Base-by-base conservation (phyloP, 2,113 vertebrate genomes). In the Pycnonotus jocosus region DNA sequence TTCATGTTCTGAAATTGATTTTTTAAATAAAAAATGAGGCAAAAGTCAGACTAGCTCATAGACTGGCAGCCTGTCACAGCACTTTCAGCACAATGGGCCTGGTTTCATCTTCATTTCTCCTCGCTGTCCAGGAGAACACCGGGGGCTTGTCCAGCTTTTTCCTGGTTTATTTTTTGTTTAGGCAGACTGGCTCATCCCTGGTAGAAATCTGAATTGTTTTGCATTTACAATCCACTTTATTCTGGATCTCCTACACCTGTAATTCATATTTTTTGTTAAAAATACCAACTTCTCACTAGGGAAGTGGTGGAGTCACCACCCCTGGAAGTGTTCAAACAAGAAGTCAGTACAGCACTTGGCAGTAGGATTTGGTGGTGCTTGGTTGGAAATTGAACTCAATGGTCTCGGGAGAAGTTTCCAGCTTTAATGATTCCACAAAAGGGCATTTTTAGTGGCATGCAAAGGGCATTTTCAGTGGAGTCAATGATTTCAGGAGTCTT, bases 11-110 rank as follows among this genome's bases (percentile, higher is more conserved):
- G 64, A 78, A 94, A 92, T 81, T 1, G 20, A 95, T 93, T 88
- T 89, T 90, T 81, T 86, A 33, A 88, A 57, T 77, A 79, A 88
- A 90, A 95, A 81, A 92, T 86, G 70, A 96, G 64, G 76, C 60
- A 81, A 47, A 60, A 93, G 56, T 71, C 93, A 86, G 71, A 27
- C 35, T 31, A 18, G 60, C 79, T 95, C 56, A 12, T 5, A 28
- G 87, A 73, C 91, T 77, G 84, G 70, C 79, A 74, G 9, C 56
- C 64, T 83, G 68, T 81, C 88, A 65, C 54, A 58, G 58, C 1
- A 0, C 12, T 47, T 82, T 80, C 28, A 66, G 47, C 69, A n/a
- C 51, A 42, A 17, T 0, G 0, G 56, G 22, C 38, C 90, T 70
- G 7, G 50, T 57, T 92, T 82, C 61, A 15, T 85, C 68, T n/a